Conservation (phyloP, 2,797 vertebrate species). For the Gadopsis bispinosus region DNA sequence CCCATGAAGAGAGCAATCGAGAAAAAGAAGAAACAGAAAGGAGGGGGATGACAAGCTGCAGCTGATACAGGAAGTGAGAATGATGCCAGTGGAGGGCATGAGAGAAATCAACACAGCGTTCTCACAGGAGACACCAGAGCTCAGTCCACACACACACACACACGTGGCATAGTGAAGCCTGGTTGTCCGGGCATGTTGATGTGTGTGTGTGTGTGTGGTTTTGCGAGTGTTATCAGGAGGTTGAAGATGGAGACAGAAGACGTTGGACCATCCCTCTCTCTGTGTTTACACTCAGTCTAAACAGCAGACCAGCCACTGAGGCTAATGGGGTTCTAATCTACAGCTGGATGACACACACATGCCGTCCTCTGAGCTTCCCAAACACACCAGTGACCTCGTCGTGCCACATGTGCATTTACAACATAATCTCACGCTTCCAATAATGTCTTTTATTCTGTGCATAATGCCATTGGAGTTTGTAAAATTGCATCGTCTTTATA, state of each 20-base stretch:
- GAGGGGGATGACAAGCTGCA: conserved; percentile 67
- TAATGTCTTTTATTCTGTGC: conserved; percentile 17
- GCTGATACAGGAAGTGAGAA: conserved; percentile 78
- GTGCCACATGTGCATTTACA: conserved; percentile 61
- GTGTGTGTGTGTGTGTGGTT: conserved; percentile 30
- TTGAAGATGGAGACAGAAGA: conserved; percentile 73
- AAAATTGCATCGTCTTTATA: neutral
- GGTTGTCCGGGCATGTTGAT: conserved; percentile 56
- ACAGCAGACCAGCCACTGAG: conserved; percentile 81
- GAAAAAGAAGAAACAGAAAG: conserved; percentile 17
- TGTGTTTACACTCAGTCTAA: conserved; percentile 84
- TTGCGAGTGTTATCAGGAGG: conserved; percentile 68
- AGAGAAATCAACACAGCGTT: conserved; percentile 61
- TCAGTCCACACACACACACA: conserved; percentile 37
- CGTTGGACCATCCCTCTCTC: conserved; percentile 72
- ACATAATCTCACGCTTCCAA: conserved; percentile 29
- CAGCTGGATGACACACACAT: conserved; percentile 81
- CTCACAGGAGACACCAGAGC: conserved; percentile 57
- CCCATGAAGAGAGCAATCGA: conserved; percentile 36
- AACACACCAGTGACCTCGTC: conserved; percentile 56
- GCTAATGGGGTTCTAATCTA: conserved; percentile 86
- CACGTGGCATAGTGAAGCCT: conserved; percentile 43
- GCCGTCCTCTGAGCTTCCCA: conserved; percentile 60
- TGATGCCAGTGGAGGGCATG: conserved; percentile 72
- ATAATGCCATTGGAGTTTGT: neutral